Evolutionary conservation across 2,113 vertebrate species (phyloP).

Genomic region (Pseudois nayaur): DNA sequence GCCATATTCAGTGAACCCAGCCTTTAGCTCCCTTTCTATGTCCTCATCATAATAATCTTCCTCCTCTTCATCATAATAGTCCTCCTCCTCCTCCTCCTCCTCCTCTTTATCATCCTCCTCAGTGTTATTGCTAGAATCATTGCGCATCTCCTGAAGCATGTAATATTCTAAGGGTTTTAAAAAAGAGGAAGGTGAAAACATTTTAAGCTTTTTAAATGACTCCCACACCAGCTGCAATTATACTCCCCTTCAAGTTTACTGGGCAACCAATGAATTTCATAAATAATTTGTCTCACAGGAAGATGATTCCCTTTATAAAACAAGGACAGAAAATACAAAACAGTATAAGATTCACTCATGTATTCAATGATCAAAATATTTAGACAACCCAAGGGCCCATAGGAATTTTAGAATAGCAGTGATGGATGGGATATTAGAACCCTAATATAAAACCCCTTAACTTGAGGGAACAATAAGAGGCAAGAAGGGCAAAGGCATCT

Average conservation of each 20-base stretch:
- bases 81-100: constrained; percentile 88
- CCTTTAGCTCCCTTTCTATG: constrained; percentile 87
- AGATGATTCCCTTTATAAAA: constrained; percentile 29
- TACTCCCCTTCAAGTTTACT: neutral
- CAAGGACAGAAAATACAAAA: constrained; percentile 8
- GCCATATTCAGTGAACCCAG: constrained; percentile 85
- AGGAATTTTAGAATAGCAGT: neutral
- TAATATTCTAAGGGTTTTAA: constrained; percentile 79
- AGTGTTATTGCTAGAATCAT: constrained; percentile 91
- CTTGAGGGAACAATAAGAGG: neutral
- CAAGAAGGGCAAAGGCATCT: neutral
- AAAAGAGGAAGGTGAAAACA: constrained; percentile 23
- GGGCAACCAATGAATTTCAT: constrained; percentile 16
- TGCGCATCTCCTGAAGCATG: constrained; percentile 88
- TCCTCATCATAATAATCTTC: constrained; percentile 92
- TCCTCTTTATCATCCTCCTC: constrained; percentile 90
- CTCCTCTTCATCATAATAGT: constrained; percentile 76
- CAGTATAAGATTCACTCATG: neutral
- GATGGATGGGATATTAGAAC: constrained; percentile 8
- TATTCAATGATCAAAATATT: constrained; percentile 20
- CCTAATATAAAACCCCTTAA: neutral
- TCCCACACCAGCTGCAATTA: neutral
- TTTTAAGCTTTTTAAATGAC: constrained; percentile 27
- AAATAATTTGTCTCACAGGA: constrained; percentile 37
- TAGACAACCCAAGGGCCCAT: neutral